A percentile compares a stretch with the other conserved stretches of the same genome.
These are phyloP conservation scores for Regulus satrapa DNA, from an alignment of 2,113 vertebrate genomes.

Conservation along the genomic window DNA sequence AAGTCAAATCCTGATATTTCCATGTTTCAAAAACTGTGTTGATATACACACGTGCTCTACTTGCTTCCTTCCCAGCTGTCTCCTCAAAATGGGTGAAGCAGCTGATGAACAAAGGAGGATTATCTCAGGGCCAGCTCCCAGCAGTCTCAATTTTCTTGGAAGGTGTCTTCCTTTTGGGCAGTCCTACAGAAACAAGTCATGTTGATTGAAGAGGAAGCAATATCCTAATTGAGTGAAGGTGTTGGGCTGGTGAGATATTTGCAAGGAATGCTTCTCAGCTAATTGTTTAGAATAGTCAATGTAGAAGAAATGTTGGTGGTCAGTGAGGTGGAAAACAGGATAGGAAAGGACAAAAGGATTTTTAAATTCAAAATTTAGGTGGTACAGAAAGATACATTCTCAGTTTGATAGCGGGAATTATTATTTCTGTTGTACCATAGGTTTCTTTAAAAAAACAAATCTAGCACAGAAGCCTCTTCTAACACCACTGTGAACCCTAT, in stretches of 20 bases:
- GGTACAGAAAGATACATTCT: not conserved
- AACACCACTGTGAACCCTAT: not conserved
- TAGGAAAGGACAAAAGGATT: slow-evolving; percentile 12
- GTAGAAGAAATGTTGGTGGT: not conserved
- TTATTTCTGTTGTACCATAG: not conserved
- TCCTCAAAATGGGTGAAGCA: not conserved
- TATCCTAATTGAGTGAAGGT: not conserved
- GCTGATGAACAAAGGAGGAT: not conserved
- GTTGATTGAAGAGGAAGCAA: not conserved
- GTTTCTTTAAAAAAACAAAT: not conserved
- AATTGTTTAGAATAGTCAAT: slow-evolving; percentile 3
- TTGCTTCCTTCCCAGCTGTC: not conserved
- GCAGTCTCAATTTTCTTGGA: not conserved
- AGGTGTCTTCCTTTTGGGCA: not conserved
- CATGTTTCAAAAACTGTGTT: not conserved
- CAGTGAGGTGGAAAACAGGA: slow-evolving; percentile 23
- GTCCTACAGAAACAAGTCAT: not conserved
- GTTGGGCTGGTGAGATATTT: not conserved
- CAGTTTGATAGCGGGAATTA: not conserved
- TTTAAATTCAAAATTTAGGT: not conserved
- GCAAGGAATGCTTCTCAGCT: slow-evolving; percentile 11
- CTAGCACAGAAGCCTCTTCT: not conserved
- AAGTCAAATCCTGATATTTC: not conserved
- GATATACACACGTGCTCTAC: not conserved
- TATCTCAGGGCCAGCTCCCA: not conserved